Conservation (phyloP, 2,113 vertebrate species). For the Erythrocercus mccallii region DNA sequence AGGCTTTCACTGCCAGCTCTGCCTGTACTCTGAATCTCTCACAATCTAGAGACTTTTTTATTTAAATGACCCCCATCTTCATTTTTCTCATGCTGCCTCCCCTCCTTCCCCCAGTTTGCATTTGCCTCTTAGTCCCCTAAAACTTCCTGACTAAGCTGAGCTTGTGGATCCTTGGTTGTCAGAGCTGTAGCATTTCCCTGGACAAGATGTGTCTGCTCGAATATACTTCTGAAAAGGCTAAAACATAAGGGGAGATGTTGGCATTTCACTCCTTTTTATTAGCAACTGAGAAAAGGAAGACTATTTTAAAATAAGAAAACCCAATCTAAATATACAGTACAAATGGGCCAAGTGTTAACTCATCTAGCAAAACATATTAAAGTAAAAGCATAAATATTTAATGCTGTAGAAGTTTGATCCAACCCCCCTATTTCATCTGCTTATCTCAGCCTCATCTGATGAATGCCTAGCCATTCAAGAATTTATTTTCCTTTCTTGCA, state of each 20-base stretch:
- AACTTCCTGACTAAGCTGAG: background rate
- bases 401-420: background rate
- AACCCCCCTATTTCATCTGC: background rate
- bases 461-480: background rate
- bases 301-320: background rate
- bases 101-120: background rate
- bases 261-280: background rate
- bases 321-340: background rate
- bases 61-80: background rate
- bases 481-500: background rate
- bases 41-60: background rate
- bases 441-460: constrained; percentile 33
- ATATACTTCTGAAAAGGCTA: background rate
- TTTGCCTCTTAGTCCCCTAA: background rate
- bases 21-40: background rate
- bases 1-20: background rate
- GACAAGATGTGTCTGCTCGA: background rate
- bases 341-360: background rate
- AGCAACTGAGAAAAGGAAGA: background rate
- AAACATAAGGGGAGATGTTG: background rate
- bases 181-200: background rate
- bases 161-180: background rate
- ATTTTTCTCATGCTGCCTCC: background rate
- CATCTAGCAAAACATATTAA: background rate
- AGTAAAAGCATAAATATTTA: background rate